Percentiles rank a stretch among this genome's conserved stretches.
Evolutionary conservation across 2,888 invertebrate species (phyloP).

Genomic region (Vanessa cardui): DNA sequence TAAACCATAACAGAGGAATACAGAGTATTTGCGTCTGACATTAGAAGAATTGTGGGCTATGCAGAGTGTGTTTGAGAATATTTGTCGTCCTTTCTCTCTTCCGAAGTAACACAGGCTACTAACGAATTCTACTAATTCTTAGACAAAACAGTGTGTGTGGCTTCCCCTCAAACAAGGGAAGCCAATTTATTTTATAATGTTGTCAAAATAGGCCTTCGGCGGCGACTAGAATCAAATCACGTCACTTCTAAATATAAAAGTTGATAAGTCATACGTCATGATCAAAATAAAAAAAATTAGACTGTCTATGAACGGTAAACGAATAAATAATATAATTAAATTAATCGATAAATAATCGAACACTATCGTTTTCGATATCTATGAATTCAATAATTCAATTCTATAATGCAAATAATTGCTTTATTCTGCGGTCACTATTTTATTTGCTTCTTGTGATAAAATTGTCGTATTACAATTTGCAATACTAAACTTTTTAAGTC

Average conservation of each 20-base stretch:
- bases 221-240: not conserved
- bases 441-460: constrained; percentile 11
- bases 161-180: not conserved
- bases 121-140: too few relatives aligned
- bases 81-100: too few relatives aligned
- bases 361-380: not conserved
- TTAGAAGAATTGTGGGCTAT: too few relatives aligned
- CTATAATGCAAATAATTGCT: constrained; percentile 2
- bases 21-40: too few relatives aligned
- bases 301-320: too few relatives aligned
- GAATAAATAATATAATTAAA: not conserved
- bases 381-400: not conserved
- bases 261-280: not conserved
- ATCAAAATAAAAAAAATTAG: too few relatives aligned
- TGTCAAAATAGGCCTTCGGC: not conserved
- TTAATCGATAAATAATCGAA: not conserved
- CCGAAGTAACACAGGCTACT: too few relatives aligned
- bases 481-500: not conserved
- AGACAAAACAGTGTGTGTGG: not conserved
- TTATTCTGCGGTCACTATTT: not conserved
- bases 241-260: too few relatives aligned
- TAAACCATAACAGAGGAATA: too few relatives aligned
- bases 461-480: not conserved
- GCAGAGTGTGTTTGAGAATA: too few relatives aligned
- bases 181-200: constrained; percentile 1